Conservation (phyloP, 2,113 vertebrate species). For the Cariama cristata region DNA sequence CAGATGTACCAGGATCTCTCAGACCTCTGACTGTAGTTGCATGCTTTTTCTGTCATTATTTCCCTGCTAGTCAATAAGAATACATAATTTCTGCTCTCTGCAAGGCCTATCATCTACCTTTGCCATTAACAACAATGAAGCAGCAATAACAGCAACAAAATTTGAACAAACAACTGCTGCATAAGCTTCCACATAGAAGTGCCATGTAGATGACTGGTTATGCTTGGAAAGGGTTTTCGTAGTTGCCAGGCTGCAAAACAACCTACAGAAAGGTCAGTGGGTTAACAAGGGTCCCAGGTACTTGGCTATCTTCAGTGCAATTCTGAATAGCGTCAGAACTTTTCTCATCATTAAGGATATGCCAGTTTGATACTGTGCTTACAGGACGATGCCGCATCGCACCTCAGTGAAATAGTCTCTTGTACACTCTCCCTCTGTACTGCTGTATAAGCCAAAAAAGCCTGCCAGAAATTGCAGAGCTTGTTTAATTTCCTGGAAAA, state of each 20-base stretch:
- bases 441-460: not conserved
- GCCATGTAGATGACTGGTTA: not conserved
- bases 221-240: not conserved
- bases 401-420: not conserved
- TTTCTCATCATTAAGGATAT: not conserved
- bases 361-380: not conserved
- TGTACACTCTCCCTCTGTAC: not conserved
- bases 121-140: not conserved
- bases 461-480: not conserved
- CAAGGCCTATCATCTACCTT: not conserved
- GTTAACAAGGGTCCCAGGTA: not conserved
- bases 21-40: not conserved
- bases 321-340: not conserved
- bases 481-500: not conserved
- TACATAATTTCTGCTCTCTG: not conserved
- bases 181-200: not conserved
- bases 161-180: not conserved
- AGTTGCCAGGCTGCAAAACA: not conserved
- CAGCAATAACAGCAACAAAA: not conserved
- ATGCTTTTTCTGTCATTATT: not conserved
- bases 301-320: not conserved
- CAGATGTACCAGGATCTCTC: not conserved
- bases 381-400: rapidly evolving
- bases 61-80: not conserved
- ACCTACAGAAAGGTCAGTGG: not conserved